These are phyloP conservation scores for Dusona sp. DNA, from an alignment of 2,888 invertebrate genomes.

Conservation along the genomic window DNA sequence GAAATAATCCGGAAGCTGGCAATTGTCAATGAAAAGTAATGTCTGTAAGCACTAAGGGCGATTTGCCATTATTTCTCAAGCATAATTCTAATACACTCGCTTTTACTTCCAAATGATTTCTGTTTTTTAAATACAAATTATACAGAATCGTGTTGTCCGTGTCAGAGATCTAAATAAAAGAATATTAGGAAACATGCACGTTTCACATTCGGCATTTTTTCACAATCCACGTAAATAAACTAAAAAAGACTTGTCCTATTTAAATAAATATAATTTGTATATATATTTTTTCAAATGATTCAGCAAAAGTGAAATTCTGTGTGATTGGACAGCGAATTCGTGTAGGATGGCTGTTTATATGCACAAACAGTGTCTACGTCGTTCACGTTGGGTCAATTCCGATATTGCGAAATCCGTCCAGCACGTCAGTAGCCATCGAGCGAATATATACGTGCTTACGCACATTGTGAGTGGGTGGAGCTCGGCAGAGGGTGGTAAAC, in stretches of 20 bases:
- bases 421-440: conserved; percentile 69
- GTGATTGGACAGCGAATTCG: neutral
- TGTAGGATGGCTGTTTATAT: neutral
- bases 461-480: conserved; percentile 50
- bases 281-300: neutral
- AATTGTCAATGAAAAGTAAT: neutral
- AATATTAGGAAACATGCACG: no score
- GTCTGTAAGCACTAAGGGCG: neutral
- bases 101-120: neutral
- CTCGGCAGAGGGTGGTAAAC: conserved; percentile 48
- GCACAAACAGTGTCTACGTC: conserved; percentile 12
- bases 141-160: no score
- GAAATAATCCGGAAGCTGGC: neutral
- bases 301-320: neutral
- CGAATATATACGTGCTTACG: conserved; percentile 57
- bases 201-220: no score
- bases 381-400: conserved; percentile 70
- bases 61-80: neutral
- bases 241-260: no score
- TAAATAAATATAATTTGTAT: neutral
- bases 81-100: neutral
- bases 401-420: conserved; percentile 76
- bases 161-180: no score
- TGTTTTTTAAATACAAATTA: no score
- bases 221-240: no score